Percentiles rank a stretch among this genome's conserved stretches.
These are phyloP conservation scores for Galeruca laticollis DNA, from an alignment of 2,888 invertebrate genomes.

Conservation along the genomic window DNA sequence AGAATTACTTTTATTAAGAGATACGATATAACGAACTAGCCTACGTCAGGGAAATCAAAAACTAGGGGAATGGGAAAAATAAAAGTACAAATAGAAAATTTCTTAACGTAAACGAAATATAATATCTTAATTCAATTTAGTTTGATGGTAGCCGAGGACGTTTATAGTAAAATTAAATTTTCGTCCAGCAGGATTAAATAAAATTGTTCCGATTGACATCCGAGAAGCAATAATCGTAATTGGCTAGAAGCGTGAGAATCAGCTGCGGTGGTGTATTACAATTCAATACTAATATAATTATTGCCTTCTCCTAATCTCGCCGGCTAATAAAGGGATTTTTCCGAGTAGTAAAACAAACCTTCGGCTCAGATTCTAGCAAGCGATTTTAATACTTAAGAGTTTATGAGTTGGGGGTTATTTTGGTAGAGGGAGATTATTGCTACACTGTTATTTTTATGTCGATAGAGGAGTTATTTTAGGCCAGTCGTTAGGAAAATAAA, in stretches of 20 bases:
- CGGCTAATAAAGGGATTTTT: conserved; percentile 52
- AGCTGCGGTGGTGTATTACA: conserved; percentile 60
- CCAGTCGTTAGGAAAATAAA: not conserved
- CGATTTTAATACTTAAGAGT: conserved; percentile 10
- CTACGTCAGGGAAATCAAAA: too few species aligned
- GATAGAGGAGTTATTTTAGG: not conserved
- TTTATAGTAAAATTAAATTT: conserved; percentile 24
- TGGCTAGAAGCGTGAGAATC: conserved; percentile 61
- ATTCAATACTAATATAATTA: conserved; percentile 69
- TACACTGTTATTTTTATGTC: conserved; percentile 8
- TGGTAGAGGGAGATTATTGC: not conserved
- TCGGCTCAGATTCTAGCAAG: conserved; percentile 2
- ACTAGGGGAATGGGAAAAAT: not conserved
- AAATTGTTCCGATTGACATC: conserved; percentile 41
- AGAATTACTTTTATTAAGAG: too few species aligned
- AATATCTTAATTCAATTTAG: conserved; percentile 5
- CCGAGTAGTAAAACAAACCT: conserved; percentile 21
- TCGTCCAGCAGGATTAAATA: conserved; percentile 10
- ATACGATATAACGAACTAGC: too few species aligned
- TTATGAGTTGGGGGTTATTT: not conserved
- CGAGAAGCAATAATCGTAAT: conserved; percentile 49
- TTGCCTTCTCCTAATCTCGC: conserved; percentile 66
- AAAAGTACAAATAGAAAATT: not conserved
- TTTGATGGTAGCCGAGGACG: not conserved
- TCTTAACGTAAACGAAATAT: not conserved